Evolutionary conservation across 1,140 invertebrate genomes (phyloP).

Genomic region (Drosophila athabasca): DNA sequence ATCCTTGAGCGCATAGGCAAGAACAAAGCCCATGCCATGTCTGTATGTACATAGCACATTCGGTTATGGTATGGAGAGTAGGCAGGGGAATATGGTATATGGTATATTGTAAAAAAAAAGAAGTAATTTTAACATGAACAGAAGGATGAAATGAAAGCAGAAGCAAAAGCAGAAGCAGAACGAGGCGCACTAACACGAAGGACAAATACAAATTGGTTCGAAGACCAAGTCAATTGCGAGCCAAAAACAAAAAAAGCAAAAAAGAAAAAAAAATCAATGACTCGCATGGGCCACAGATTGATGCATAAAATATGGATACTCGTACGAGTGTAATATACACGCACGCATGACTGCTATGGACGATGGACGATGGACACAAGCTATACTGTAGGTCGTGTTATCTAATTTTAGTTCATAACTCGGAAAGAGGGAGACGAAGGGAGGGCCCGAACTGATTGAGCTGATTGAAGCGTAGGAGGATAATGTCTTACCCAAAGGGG

Average conservation of each 20-base stretch:
- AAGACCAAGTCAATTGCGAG: constrained; percentile 44
- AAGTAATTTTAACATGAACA: constrained; percentile 33
- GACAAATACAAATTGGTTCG: constrained; percentile 21
- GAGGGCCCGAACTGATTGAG: no score
- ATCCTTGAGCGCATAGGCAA: constrained; percentile 67
- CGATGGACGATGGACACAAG: background rate
- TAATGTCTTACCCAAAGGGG: no score
- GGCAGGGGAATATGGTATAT: background rate
- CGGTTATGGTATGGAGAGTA: no score
- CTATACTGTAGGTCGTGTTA: constrained; percentile 22
- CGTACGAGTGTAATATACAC: background rate
- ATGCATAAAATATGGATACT: background rate
- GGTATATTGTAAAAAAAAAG: constrained; percentile 27
- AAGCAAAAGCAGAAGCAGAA: constrained; percentile 8
- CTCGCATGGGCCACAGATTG: constrained; percentile 40
- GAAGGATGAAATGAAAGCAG: background rate
- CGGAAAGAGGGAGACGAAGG: no score
- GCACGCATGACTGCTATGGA: background rate
- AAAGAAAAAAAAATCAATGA: constrained; percentile 40
- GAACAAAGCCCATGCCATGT: constrained; percentile 20
- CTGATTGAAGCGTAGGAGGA: no score
- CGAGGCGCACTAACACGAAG: constrained; percentile 6
- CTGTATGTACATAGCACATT: background rate
- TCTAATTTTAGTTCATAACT: constrained; percentile 26
- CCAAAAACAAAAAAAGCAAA: background rate